Evolutionary conservation across 2,888 invertebrate species (phyloP).

Genomic region (Protophormia terraenovae): DNA sequence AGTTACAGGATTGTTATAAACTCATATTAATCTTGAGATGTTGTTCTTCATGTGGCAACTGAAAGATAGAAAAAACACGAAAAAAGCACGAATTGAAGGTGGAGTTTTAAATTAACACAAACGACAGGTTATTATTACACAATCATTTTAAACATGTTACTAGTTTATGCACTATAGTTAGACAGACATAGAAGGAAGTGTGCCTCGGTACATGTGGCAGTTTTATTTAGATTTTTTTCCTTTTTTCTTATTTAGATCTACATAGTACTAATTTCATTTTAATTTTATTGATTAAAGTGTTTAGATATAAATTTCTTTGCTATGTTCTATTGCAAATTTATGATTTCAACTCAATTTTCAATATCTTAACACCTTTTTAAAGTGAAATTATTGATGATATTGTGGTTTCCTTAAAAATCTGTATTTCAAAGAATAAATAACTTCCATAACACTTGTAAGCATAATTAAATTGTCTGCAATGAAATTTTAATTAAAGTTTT

Average conservation of each 20-base stretch:
- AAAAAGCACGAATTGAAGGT: conserved; percentile 36
- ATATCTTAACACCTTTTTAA: conserved; percentile 54
- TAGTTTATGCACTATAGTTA: background rate
- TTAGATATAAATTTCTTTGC: conserved; percentile 32
- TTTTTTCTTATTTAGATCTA: background rate
- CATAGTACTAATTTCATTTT: background rate
- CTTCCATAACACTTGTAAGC: background rate
- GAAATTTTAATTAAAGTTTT: background rate
- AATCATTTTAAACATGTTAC: conserved; percentile 33
- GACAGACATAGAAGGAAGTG: too few species aligned
- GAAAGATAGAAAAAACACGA: background rate
- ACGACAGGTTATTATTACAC: conserved; percentile 63
- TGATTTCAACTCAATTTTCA: conserved; percentile 46
- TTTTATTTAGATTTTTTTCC: background rate
- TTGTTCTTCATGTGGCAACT: background rate
- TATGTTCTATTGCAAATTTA: conserved; percentile 9
- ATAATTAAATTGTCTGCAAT: conserved; percentile 32
- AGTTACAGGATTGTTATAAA: conserved; percentile 10
- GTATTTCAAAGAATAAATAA: conserved; percentile 10
- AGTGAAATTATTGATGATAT: background rate
- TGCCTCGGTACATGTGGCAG: background rate
- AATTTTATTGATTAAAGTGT: conserved; percentile 30
- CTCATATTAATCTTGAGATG: conserved; percentile 19
- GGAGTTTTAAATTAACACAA: conserved; percentile 65
- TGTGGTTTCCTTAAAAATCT: background rate